Evolutionary conservation across 2,797 vertebrate species (phyloP), one percentile per base, ranked within the genome.

Genomic region (Neopelma chrysocephalum): DNA sequence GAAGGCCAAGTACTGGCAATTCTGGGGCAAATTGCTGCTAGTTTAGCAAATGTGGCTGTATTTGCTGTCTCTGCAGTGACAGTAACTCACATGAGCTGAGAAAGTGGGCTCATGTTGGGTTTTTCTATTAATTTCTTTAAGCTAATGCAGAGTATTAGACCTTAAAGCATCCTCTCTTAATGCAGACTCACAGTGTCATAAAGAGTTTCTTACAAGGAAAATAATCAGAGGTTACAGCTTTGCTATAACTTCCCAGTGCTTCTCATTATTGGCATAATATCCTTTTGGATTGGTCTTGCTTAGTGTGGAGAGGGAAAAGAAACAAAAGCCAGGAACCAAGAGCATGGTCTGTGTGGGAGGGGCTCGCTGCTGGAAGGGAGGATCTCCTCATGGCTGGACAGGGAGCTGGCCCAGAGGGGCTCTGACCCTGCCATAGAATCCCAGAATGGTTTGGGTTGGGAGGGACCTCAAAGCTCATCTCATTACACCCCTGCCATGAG

Each of bases 141-240:
- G 79, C 15, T 45, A 82, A 72, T 54, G 40, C 58, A 23, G n/a
- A 72, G 38, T 26, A 21, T 45, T 47, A 12, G 45, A 31, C 93
- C 68, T 85, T 50, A 31, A 58, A 36, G 82, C 65, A 51, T 54
- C 71, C 54, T 56, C 68, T 58, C 78, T 10, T 69, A 43, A 51
- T 42, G 86, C 36, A 69, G 61, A 72, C 54, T 81, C 75, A 50
- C 58, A 40, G 51, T 62, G 73, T 72, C 60, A 47, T 34, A 51
- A 94, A 76, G 36, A 72, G 68, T 65, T 82, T 31, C 53, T 53
- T 81, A 88, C 36, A 64, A 62, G 87, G 81, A 42, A 47, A 82
- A 65, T 53, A 32, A 89, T 64, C 78, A 76, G 43, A 2, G 1
- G 18, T 40, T 86, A 15, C 66, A 71, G 65, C 80, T 81, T 22